Evolutionary conservation across 2,113 vertebrate species (phyloP), one percentile per base, ranked within the genome.

Genomic region (Oreochromis tanganicae): DNA sequence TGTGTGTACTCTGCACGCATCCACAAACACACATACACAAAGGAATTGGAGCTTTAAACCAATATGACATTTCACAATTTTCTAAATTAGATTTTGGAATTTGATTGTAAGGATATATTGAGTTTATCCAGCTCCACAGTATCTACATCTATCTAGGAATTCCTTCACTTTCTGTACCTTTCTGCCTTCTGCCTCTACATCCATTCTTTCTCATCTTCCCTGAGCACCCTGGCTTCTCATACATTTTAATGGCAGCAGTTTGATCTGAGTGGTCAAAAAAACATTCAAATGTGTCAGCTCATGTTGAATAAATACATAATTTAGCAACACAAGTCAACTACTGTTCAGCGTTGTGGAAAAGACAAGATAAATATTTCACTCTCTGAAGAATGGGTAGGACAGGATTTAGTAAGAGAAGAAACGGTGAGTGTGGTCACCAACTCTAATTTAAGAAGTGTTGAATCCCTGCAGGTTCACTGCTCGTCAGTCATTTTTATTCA

Each of bases 271-370:
- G 86, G 91, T 90, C 88, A 89, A 89, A 90, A 92, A 4, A 57
- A 78, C 87, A 89, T 91, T 88, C 80, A 91, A 85, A 92, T 88
- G 73, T 34, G 6, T 88, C 89, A 71, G 34, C 73, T 84, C 10
- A 14, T 85, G 83, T 84, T 82, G 93, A 95, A 94, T 91, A 93
- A 94, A 95, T 96, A 41, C 93, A 95, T 95, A 95, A 92, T 94
- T 96, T 88, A 94, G 78, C 87, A 83, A 87, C 85, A 85, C 85
- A 82, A 93, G 89, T 92, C 92, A 89, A 86, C 80, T 52, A 75
- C 78, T 87, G 87, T 86, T 93, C 91, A 89, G 75, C 4, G 32
- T 90, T 68, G 87, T 90, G 92, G 93, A 93, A 94, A 92, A 87
- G 88, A 90, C 91, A 55, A 80, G 86, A 93, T 94, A 87, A 91